phyloP scores from a whole-genome alignment of 2,888 invertebrate genomes.

The Mystacides longicornis region DNA sequence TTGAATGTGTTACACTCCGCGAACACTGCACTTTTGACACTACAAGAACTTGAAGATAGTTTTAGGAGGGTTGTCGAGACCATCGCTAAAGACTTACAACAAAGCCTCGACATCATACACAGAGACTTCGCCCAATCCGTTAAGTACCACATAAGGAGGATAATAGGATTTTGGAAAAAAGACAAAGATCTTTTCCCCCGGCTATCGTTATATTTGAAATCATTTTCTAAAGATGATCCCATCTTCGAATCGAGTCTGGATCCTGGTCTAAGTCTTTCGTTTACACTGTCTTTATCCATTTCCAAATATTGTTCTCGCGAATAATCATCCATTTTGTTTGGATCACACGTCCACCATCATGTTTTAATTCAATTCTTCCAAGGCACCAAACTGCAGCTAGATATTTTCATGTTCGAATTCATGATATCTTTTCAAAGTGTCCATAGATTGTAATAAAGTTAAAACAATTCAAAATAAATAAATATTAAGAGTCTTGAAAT shows the following conservation, averaged over 20 bases:
- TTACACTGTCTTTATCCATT: not conserved
- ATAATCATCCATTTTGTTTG: no score
- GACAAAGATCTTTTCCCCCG: conserved; percentile 7
- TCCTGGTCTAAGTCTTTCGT: not conserved
- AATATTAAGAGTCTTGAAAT: no score
- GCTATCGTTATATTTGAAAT: conserved; percentile 19
- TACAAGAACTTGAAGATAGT: not conserved
- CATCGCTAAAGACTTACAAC: no score
- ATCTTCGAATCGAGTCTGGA: not conserved
- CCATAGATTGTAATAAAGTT: not conserved
- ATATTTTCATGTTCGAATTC: no score
- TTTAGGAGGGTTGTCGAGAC: no score
- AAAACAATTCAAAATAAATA: no score
- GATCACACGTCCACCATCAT: no score
- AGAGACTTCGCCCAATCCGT: not conserved
- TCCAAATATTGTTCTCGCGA: no score
- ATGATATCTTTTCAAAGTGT: not conserved
- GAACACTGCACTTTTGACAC: conserved; percentile 1
- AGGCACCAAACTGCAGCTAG: no score
- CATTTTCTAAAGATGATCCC: not conserved
- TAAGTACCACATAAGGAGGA: not conserved
- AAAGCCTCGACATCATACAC: not conserved
- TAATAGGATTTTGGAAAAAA: not conserved
- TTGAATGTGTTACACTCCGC: conserved; percentile 1
- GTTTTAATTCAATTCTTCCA: no score